phyloP scores from a whole-genome alignment of 2,113 vertebrate genomes.

The Fregetta grallaria region DNA sequence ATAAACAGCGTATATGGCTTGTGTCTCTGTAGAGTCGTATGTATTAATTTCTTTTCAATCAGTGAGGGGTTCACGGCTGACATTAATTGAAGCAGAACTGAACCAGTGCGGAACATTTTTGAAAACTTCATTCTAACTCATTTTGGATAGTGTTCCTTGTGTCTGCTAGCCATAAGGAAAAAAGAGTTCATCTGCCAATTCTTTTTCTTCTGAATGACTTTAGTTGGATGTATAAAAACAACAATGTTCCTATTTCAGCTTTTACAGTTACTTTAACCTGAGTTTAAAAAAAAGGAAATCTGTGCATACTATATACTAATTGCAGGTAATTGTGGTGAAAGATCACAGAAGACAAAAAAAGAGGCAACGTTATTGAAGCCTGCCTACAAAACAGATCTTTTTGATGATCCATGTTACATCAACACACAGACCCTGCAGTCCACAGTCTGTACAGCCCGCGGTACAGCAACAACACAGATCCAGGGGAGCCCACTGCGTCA shows the following conservation, averaged over 20 bases:
- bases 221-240: background rate
- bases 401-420: constrained; percentile 79
- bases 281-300: background rate
- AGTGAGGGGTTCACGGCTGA: background rate
- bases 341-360: constrained; percentile 36
- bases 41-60: background rate
- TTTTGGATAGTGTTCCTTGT: background rate
- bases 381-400: constrained; percentile 64
- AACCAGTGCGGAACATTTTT: background rate
- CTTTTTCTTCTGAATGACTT: background rate
- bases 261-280: background rate
- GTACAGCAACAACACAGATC: background rate
- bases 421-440: constrained; percentile 72
- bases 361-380: constrained; percentile 46
- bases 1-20: background rate
- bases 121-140: background rate
- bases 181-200: background rate
- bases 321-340: constrained; percentile 61
- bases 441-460: background rate
- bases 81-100: background rate
- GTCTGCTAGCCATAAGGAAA: background rate
- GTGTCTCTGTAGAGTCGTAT: background rate
- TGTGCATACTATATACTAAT: background rate
- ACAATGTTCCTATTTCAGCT: background rate
- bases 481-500: constrained; percentile 36